These are phyloP conservation scores for Ptychadena robeensis DNA, from an alignment of 2,797 vertebrate genomes.

Conservation along the genomic window DNA sequence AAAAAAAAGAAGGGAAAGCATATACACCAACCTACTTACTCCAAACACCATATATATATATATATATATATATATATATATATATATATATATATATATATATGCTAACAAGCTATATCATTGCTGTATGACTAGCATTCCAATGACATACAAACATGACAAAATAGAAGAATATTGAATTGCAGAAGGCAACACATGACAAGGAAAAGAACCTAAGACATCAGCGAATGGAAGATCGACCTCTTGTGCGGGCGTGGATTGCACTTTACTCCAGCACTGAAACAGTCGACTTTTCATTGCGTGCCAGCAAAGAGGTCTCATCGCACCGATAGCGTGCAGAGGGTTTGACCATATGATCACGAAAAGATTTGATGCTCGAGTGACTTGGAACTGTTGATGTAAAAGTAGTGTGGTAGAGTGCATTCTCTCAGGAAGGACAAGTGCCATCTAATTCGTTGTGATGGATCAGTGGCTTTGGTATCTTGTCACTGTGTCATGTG, in stretches of 20 bases:
- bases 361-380: constrained; percentile 63
- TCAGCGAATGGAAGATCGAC: neutral
- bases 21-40: too few species aligned
- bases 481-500: constrained; percentile 27
- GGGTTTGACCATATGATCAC: constrained; percentile 51
- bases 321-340: constrained; percentile 62
- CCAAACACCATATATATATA: too few species aligned
- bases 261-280: constrained; percentile 35
- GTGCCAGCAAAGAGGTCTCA: neutral
- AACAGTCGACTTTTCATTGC: constrained; percentile 50
- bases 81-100: too few species aligned
- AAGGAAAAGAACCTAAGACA: neutral
- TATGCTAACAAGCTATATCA: too few species aligned
- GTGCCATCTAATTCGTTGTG: constrained; percentile 43
- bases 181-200: neutral
- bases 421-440: constrained; percentile 27
- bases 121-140: neutral
- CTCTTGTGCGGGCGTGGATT: neutral
- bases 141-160: neutral
- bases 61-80: too few species aligned
- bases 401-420: constrained; percentile 55
- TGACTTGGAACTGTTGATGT: constrained; percentile 50
- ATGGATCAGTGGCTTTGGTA: constrained; percentile 54
- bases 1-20: too few species aligned
- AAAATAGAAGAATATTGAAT: neutral